Evolutionary conservation across 2,113 vertebrate species (phyloP), one percentile per base, ranked within the genome.

Genomic region (Phalacrocorax pelagicus): DNA sequence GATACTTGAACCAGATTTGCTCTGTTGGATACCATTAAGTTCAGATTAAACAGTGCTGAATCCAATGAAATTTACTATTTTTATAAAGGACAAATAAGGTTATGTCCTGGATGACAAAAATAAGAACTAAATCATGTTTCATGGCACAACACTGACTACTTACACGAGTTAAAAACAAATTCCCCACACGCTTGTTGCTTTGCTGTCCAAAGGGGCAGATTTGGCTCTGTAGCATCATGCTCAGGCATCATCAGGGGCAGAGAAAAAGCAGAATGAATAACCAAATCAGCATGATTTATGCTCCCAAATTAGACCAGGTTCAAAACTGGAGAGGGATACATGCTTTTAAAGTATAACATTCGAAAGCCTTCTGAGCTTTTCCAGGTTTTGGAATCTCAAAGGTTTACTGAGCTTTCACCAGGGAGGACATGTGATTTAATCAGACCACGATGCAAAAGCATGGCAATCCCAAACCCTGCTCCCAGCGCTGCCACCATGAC

Each of bases 61-160:
- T 90, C 81, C 79, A 97, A 59, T 40, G 42, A 95, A 94, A 96
- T 89, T 87, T 87, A 85, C 67, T 87, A 79, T 91, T 95, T 88
- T 89, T 85, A 77, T 55, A 80, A 66, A 85, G 32, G 54, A 75
- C 44, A 89, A 90, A 90, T 79, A 84, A 92, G 77, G 65, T 65
- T 81, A 44, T 77, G 46, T 47, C 84, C 78, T 52, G 46, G 42
- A 91, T 90, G 81, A 90, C 44, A 91, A 95, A 94, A 94, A 58
- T 49, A 87, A 95, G 55, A 91, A 70, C n/a, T 62, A 91, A 85
- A 80, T 90, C 62, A 52, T 66, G 61, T 67, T 94, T 87, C 52
- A 77, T 86, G 42, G 78, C 73, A 75, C 73, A 87, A 38, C 29
- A 62, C 40, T 69, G 40, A 87, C 32, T 74, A 58, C 49, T 65